Evolutionary conservation across 2,113 vertebrate genomes (phyloP).

Genomic region (Strix uralensis): DNA sequence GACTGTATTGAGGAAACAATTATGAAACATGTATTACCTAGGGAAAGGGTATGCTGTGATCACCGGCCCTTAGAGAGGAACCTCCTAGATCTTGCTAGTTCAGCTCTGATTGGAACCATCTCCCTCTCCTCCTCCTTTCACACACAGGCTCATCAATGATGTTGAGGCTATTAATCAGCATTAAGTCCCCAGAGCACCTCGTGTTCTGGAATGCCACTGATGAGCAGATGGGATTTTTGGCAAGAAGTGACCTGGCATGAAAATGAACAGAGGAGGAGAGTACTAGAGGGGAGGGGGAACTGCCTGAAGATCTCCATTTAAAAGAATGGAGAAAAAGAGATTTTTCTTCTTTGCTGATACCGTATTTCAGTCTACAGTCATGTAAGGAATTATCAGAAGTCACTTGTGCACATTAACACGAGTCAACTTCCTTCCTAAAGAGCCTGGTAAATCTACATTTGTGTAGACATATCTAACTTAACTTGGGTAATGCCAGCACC

Average conservation of each 20-base stretch:
- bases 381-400: background rate
- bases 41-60: background rate
- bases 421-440: background rate
- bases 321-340: background rate
- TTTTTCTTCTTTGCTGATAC: background rate
- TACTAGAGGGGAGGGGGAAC: background rate
- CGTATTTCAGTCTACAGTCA: background rate
- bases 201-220: conserved; percentile 62
- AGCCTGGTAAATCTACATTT: background rate
- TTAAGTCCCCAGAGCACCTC: conserved; percentile 35
- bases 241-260: conserved; percentile 56
- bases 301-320: background rate
- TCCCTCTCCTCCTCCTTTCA: background rate
- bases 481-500: background rate
- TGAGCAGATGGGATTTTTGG: conserved; percentile 68
- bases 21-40: background rate
- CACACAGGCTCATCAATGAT: background rate
- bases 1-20: background rate
- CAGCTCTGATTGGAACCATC: background rate
- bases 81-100: background rate
- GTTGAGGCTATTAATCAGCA: conserved; percentile 42
- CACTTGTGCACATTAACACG: background rate
- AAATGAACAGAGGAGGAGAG: conserved; percentile 54
- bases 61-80: background rate
- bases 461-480: background rate